Evolutionary conservation across 2,113 vertebrate species (phyloP).

Genomic region (Lathamus discolor): DNA sequence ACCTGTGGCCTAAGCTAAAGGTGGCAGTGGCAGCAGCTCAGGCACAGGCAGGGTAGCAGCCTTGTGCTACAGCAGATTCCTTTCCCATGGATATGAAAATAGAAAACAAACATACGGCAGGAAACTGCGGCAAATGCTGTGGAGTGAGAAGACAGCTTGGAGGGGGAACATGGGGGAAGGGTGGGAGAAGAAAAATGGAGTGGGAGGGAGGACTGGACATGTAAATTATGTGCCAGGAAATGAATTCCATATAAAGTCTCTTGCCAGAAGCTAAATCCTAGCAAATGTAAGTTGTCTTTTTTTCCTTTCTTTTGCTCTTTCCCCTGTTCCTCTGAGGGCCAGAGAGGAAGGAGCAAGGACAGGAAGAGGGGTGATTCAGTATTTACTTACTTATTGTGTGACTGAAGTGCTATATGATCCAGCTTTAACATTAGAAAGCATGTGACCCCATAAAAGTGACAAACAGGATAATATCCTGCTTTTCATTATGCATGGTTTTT

Average conservation of each 20-base stretch:
- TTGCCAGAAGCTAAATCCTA: conserved; percentile 74
- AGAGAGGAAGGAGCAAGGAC: conserved; percentile 53
- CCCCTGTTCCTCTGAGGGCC: conserved; percentile 15
- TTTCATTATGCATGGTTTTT: conserved; percentile 13
- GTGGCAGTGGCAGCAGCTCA: not conserved
- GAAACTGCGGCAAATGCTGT: conserved; percentile 53
- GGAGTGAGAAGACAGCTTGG: conserved; percentile 31
- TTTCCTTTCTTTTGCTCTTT: not conserved
- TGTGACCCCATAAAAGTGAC: not conserved
- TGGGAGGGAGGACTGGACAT: conserved; percentile 62
- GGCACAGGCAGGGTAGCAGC: not conserved
- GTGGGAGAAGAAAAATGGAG: conserved; percentile 35
- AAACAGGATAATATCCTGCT: conserved; percentile 20
- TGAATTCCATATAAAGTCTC: conserved; percentile 70
- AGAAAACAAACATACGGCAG: conserved; percentile 72
- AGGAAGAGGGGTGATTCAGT: conserved; percentile 59
- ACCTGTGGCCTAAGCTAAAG: not conserved
- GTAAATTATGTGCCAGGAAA: conserved; percentile 80
- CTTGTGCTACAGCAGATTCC: conserved; percentile 49
- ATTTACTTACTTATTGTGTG: conserved; percentile 60
- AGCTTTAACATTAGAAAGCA: conserved; percentile 13
- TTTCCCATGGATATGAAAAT: conserved; percentile 82
- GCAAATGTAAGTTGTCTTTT: conserved; percentile 35
- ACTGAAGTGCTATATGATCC: conserved; percentile 30
- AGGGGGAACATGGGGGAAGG: conserved; percentile 18